A percentile compares a stretch with the other conserved stretches of the same genome.
Evolutionary conservation across 2,113 vertebrate genomes (phyloP).

Genomic region (Beaufortia kweichowensis): DNA sequence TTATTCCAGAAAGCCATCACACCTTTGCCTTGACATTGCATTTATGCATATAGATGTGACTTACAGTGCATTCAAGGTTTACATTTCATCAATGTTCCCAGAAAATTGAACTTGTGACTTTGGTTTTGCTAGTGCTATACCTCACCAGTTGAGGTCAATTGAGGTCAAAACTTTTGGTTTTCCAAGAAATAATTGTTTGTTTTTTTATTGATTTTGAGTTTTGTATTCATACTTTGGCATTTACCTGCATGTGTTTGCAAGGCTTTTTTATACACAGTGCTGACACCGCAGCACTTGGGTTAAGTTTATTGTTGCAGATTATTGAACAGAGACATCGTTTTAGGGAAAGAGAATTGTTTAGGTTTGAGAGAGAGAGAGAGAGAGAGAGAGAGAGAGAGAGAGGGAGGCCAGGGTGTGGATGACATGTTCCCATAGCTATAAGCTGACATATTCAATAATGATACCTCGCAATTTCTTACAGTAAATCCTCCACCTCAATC

Average conservation of each 20-base stretch:
- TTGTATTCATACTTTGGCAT: not conserved
- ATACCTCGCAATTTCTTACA: not conserved
- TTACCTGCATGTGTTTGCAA: not conserved
- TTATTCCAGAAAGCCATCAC: too few species aligned
- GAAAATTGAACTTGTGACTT: too few species aligned
- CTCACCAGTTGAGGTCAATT: too few species aligned
- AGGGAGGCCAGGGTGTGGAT: not conserved
- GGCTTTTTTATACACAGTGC: not conserved
- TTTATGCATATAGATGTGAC: too few species aligned
- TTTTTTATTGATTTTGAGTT: not conserved
- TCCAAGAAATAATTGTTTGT: not conserved
- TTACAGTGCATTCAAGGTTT: too few species aligned
- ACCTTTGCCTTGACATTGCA: too few species aligned
- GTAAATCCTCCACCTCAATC: not conserved
- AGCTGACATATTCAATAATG: not conserved
- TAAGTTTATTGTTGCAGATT: conserved; percentile 17
- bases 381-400: conserved; percentile 1
- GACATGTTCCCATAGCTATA: too few species aligned
- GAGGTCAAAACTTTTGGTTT: not conserved
- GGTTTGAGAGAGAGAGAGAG: not conserved
- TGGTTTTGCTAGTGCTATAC: too few species aligned
- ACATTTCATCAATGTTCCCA: too few species aligned
- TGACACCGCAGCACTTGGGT: not conserved
- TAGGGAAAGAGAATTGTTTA: conserved; percentile 1
- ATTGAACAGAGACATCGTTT: conserved; percentile 15